Base-by-base conservation (phyloP, 1,140 invertebrate species). In the Drosophila chauvacae region DNA sequence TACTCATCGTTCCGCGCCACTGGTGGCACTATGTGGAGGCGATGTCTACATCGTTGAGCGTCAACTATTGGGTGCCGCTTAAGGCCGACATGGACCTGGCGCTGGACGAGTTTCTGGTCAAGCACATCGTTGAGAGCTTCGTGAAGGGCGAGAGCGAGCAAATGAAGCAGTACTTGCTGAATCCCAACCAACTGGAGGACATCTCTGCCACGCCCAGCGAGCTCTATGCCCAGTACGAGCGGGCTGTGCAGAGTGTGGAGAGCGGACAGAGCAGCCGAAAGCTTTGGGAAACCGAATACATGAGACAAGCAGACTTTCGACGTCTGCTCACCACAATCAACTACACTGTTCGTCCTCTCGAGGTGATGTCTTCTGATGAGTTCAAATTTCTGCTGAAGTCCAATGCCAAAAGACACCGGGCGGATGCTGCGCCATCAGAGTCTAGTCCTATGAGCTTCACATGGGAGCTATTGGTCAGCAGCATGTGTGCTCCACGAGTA, bases 1-100 rank as follows among this genome's bases (percentile, higher is more conserved):
- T 98, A 7, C 93, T 99, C 11, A 95, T 97, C 90, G 96, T 99
- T 2, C 98, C 98, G 10, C 94, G 94, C 77, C 95, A 97, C 57
- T 99, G 98, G 98, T 99, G 98, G 98, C 98, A 99, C 94, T 98
- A 97, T 93, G 98, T 99, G 7, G 96, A 98, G 93, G 96, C 96
- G 81, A 83, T 96, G 47, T 93, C 94, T 20, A 94, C 96, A 20
- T 94, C 94, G 30, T 95, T 98, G 16, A 96, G 96, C 85, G 94
- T 98, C 0, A 99, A 99, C 93, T 95, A 96, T 48, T 99, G 98
- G 98, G 92, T 98, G 65, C 96, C 96, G 50, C 91, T 96, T 80
- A 95, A 96, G 93, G 93, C 86, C 81, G 91, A 92, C 59, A 30
- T 87, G 9, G 80, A 91, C 33, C 48, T 81, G 42, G 76, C 80